Conservation (phyloP, 2,113 vertebrate species). For the Hystrix cristata region DNA sequence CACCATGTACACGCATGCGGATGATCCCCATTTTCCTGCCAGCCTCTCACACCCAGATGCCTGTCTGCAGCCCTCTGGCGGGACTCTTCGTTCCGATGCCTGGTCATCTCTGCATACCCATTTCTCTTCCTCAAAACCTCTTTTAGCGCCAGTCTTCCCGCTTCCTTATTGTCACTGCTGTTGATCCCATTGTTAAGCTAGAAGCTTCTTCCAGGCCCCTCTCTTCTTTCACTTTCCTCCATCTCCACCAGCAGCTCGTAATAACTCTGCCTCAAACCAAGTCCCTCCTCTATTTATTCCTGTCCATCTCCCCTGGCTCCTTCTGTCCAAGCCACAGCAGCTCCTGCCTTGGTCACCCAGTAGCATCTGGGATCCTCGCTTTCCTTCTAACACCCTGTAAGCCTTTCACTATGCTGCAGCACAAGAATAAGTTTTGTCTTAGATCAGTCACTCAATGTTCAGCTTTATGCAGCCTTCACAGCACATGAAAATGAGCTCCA, state of each 20-base stretch:
- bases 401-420: neutral
- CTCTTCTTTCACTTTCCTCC: neutral
- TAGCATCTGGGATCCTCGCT: no score
- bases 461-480: neutral
- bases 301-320: neutral
- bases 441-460: neutral
- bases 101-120: neutral
- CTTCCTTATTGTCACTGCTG: neutral
- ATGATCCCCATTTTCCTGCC: neutral
- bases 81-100: neutral
- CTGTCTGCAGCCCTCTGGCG: neutral
- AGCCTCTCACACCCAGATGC: neutral
- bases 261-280: neutral
- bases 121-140: neutral
- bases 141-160: neutral
- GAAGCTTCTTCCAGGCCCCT: neutral
- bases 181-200: neutral
- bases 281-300: neutral
- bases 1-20: neutral
- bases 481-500: neutral
- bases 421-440: neutral
- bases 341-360: neutral
- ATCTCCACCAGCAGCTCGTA: neutral
- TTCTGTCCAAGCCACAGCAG: accelerated
- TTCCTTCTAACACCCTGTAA: no score